Evolutionary conservation across 2,888 invertebrate genomes (phyloP), one percentile per base, ranked within the genome.

Genomic region (Ceratothoa steindachneri): DNA sequence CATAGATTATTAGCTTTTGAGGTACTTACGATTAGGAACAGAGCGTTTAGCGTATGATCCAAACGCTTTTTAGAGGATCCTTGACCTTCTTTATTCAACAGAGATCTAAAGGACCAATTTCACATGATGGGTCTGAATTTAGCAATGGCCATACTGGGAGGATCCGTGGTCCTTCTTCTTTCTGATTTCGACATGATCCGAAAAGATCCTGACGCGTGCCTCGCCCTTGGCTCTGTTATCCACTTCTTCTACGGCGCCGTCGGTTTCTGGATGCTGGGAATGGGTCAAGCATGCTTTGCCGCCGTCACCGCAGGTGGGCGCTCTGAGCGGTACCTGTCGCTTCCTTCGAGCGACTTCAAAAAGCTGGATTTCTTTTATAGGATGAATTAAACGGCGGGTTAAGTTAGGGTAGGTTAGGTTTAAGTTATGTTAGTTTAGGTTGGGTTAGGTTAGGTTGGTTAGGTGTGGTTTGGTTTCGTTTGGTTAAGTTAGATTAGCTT

Each of bases 21-120:
- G n/a, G n/a, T n/a, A n/a, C n/a, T n/a, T n/a, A n/a, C n/a, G n/a
- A n/a, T n/a, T n/a, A n/a, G n/a, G n/a, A n/a, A n/a, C n/a, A n/a
- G n/a, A n/a, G n/a, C n/a, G n/a, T n/a, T n/a, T n/a, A n/a, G n/a
- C n/a, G n/a, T n/a, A n/a, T n/a, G n/a, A n/a, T n/a, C n/a, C n/a
- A n/a, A n/a, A n/a, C n/a, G n/a, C n/a, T n/a, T n/a, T n/a, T n/a
- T n/a, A n/a, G n/a, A n/a, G n/a, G n/a, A n/a, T n/a, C n/a, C 41
- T 41, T 41, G 41, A 5, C 3, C 1, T 60, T 24, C 24, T 1
- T 2, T 3, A n/a, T 64, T 27, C 24, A 60, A 7, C 80, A 82
- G 82, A 19, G 78, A 81, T 28, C 72, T 82, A 24, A 81, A 81
- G 67, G 82, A 82, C 67, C 81, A 81, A 74, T 82, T 82, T 76